These are phyloP conservation scores for Coreoperca whiteheadi DNA, from an alignment of 2,113 vertebrate genomes.

Conservation along the genomic window DNA sequence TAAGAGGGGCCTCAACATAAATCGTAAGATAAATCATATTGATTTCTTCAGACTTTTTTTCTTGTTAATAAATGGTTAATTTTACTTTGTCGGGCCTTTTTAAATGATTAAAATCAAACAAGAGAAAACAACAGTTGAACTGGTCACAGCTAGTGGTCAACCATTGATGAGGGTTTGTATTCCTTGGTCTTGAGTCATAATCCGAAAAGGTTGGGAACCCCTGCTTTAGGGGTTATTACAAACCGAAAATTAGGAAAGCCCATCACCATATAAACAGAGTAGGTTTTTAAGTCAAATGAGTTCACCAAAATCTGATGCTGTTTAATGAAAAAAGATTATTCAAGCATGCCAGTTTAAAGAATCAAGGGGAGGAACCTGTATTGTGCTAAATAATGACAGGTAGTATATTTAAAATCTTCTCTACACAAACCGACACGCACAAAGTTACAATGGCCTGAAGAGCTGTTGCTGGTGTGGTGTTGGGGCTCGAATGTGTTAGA, in stretches of 20 bases:
- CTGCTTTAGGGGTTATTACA: background rate
- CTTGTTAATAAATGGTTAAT: background rate
- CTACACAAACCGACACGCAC: slow-evolving; percentile 11
- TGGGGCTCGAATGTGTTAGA: slow-evolving; percentile 13
- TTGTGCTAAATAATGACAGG: slow-evolving; percentile 3
- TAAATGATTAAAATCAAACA: background rate
- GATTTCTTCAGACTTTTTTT: slow-evolving; percentile 5
- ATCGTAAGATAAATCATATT: background rate
- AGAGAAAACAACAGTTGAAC: background rate
- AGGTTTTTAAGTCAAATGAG: background rate
- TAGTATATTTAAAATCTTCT: slow-evolving; percentile 18
- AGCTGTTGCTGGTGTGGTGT: slow-evolving; percentile 7
- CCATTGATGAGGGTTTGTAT: background rate
- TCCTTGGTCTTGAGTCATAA: background rate
- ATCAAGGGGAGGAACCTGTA: background rate
- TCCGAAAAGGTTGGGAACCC: background rate
- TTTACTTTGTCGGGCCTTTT: background rate
- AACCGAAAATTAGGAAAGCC: background rate
- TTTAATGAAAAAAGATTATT: background rate
- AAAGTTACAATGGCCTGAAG: background rate
- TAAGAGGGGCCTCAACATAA: background rate
- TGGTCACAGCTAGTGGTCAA: background rate
- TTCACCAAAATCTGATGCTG: background rate
- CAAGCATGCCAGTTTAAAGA: background rate
- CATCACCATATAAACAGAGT: background rate